phyloP scores from a whole-genome alignment of 1,140 invertebrate genomes.

The Planococcus citri region DNA sequence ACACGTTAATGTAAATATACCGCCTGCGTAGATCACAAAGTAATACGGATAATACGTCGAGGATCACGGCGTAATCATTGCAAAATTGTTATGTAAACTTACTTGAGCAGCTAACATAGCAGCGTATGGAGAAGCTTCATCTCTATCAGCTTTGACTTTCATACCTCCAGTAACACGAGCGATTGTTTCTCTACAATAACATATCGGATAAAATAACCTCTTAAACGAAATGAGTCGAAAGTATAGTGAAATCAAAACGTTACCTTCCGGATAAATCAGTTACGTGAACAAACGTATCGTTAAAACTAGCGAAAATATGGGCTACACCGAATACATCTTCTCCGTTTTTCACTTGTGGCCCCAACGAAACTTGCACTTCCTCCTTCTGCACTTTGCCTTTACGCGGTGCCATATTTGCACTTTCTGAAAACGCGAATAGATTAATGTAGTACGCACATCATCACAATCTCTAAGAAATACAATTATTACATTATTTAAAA shows the following conservation, averaged over 20 bases:
- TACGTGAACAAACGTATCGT: conserved; percentile 99
- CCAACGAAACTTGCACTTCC: conserved; percentile 90
- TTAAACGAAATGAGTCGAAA: background rate
- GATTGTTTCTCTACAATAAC: conserved; percentile 86
- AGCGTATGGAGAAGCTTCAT: conserved; percentile 98
- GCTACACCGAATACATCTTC: conserved; percentile 98
- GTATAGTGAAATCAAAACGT: conserved; percentile 26
- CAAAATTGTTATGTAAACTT: conserved; percentile 26
- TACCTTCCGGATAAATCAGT: conserved; percentile 94
- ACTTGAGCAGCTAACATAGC: conserved; percentile 99
- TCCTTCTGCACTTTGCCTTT: conserved; percentile 95
- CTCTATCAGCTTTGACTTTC: conserved; percentile 99
- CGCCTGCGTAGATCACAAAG: background rate
- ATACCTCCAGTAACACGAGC: conserved; percentile 97
- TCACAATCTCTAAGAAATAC: no score
- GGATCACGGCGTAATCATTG: background rate
- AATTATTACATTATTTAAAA: no score
- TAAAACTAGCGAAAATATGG: conserved; percentile 99
- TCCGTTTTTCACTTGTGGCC: conserved; percentile 92
- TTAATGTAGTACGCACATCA: no score
- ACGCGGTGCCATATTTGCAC: conserved; percentile 72
- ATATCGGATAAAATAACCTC: background rate
- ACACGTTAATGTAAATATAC: background rate
- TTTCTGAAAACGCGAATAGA: conserved; percentile 6
- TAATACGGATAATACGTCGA: background rate